Base-by-base conservation (phyloP, 2,113 vertebrate genomes). In the Crotalus horridus region DNA sequence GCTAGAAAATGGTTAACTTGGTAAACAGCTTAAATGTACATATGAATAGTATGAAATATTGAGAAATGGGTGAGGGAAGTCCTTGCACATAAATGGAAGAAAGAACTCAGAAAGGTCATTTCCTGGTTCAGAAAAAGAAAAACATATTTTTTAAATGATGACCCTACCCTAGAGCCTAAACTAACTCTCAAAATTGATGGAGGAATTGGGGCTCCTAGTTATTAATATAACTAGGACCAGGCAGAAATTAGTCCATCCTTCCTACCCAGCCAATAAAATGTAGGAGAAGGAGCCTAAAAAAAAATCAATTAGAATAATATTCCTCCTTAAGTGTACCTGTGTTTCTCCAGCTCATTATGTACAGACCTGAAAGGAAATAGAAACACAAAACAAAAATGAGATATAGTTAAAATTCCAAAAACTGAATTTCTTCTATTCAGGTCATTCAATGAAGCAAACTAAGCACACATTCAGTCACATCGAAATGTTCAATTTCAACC, bases 291-390 rank as follows among this genome's bases (percentile, higher is more conserved):
- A 55, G 24, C 24, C 26, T 39, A 10, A 20, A 88, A 17, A 81
- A 17, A 81, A 39, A 5, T 15, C 17, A 81, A 39, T 58, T 81
- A 39, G 6, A 39, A 74, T 2, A n/a, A 81, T 39, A 81, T n/a
- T 0, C 26, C 12, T 11, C 8, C 29, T 6, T 89, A 86, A 53
- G n/a, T 64, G 61, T 96, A 99, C 98, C 98, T 98, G 98, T 98
- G 98, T 94, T 99, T 99, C 93, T 99, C 98, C 97, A 99, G 96
- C 96, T 98, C 98, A 88, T 98, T 98, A 95, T 99, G 98, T 94
- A 98, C 97, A 17, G 98, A 98, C 97, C 99, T 99, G 97, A 93
- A 94, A 94, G 91, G 91, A 90, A 94, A 29, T 2, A 7, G 64
- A 94, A 0, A 92, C 21, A 95, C n/a, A 93, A 90, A 26, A 90